Percentiles rank a stretch among this genome's conserved stretches.
Evolutionary conservation across 2,113 vertebrate species (phyloP).

Genomic region (Notarius lentiginosus): DNA sequence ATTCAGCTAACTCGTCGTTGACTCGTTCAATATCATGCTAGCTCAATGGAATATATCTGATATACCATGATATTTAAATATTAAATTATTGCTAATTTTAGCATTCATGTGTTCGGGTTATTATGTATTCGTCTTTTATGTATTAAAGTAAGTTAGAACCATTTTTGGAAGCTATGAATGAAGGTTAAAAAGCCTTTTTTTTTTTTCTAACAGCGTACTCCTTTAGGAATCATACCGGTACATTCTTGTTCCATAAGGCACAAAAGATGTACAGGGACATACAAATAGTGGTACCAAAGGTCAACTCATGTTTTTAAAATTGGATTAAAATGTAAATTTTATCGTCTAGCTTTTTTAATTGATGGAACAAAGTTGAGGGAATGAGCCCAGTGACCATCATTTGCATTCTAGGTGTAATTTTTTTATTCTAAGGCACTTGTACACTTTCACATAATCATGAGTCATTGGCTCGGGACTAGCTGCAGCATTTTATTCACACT

Average conservation of each 20-base stretch:
- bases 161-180: neutral
- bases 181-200: neutral
- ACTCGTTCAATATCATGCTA: too few species aligned
- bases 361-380: neutral
- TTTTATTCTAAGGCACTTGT: neutral
- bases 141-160: neutral
- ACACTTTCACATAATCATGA: neutral
- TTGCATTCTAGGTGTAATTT: neutral
- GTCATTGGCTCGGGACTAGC: neutral
- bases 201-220: neutral
- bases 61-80: too few species aligned
- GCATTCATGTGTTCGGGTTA: too few species aligned
- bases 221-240: neutral
- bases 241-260: neutral
- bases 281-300: neutral
- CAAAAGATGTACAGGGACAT: neutral
- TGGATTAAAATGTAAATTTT: neutral
- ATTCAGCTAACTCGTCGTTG: too few species aligned
- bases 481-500: neutral
- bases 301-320: neutral
- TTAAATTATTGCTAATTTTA: too few species aligned
- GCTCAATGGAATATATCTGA: too few species aligned
- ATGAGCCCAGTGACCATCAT: neutral
- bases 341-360: neutral
- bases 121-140: too few species aligned